Conservation (phyloP, 2,797 vertebrate genomes). For the Sebastes steindachneri region DNA sequence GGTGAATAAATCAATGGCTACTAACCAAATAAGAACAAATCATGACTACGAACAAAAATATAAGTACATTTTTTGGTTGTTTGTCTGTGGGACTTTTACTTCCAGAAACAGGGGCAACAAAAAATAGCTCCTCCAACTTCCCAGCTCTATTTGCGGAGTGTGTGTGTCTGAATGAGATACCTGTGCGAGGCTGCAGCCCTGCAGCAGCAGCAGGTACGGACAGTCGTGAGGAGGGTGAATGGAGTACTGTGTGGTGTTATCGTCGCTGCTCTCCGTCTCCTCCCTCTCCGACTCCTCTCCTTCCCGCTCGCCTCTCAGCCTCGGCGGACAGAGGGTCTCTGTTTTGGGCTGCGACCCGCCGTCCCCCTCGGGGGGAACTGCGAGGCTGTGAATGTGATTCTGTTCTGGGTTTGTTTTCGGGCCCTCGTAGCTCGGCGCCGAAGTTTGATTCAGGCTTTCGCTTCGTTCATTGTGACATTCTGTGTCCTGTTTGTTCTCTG, state of each 20-base stretch:
- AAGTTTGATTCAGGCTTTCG: constrained; percentile 7
- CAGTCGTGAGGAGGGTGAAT: constrained; percentile 86
- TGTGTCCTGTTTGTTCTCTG: neutral
- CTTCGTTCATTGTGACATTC: neutral
- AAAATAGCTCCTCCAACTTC: neutral
- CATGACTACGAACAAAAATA: too few relatives aligned
- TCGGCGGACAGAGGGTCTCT: constrained; percentile 73
- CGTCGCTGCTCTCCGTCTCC: constrained; percentile 85
- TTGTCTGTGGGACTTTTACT: neutral
- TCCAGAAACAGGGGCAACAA: neutral
- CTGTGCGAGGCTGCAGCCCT: constrained; percentile 82
- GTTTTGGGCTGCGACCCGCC: constrained; percentile 61
- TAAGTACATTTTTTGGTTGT: neutral
- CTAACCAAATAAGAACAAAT: too few relatives aligned
- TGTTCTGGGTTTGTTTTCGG: constrained; percentile 27
- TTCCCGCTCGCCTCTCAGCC: constrained; percentile 67
- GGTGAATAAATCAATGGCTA: too few relatives aligned
- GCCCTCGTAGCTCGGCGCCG: neutral
- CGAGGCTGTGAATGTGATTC: constrained; percentile 40
- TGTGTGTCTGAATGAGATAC: constrained; percentile 68
- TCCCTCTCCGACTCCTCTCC: constrained; percentile 81
- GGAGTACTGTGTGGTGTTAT: constrained; percentile 84
- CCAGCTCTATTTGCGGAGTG: neutral
- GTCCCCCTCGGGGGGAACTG: constrained; percentile 24
- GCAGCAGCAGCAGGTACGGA: constrained; percentile 87